Conservation (phyloP, 2,113 vertebrate species). For the Podarcis raffonei region DNA sequence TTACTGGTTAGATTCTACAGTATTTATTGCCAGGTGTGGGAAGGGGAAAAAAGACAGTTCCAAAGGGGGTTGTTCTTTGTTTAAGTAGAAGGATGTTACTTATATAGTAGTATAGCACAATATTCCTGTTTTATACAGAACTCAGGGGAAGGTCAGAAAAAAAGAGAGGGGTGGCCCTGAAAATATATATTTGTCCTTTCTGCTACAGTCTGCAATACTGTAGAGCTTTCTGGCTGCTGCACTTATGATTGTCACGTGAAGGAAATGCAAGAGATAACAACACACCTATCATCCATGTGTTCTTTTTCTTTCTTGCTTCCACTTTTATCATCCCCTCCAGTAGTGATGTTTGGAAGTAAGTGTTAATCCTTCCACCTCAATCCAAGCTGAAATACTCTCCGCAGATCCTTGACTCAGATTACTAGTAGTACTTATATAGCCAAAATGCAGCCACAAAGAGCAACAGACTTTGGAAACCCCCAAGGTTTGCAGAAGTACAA, state of each 20-base stretch:
- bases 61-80: conserved; percentile 7
- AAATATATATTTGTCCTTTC: not conserved
- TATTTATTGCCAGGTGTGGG: not conserved
- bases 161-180: not conserved
- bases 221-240: not conserved
- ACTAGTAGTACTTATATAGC: not conserved
- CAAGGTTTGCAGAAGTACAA: not conserved
- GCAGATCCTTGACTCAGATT: no score
- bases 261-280: not conserved
- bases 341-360: not conserved
- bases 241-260: not conserved
- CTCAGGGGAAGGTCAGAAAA: not conserved
- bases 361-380: not conserved
- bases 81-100: conserved; percentile 12
- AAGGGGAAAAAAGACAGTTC: not conserved
- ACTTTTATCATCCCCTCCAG: not conserved
- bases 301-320: not conserved
- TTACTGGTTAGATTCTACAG: conserved; percentile 25
- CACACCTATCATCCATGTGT: not conserved
- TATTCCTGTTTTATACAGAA: not conserved
- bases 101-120: not conserved
- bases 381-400: no score
- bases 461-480: not conserved
- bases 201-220: not conserved
- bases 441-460: not conserved